Conservation (phyloP, 1,140 invertebrate species). For the Drosophila teissieri region DNA sequence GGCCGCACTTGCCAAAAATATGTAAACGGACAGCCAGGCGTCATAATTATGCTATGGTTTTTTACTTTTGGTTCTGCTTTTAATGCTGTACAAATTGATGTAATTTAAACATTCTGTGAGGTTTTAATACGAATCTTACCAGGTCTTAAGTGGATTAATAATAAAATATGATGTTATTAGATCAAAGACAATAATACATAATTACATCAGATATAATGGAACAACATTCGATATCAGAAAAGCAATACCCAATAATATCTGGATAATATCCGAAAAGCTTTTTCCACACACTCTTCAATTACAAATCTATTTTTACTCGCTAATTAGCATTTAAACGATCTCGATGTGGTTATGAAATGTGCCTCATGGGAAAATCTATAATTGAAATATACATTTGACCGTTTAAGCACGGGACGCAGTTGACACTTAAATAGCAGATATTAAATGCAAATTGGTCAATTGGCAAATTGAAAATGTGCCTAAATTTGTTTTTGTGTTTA, state of each 20-base stretch:
- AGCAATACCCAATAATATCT: not conserved
- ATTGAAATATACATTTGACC: not conserved
- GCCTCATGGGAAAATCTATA: conserved; percentile 6
- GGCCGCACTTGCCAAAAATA: conserved; percentile 54
- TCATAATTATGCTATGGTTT: conserved; percentile 56
- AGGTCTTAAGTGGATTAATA: too few relatives aligned
- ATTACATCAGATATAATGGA: too few relatives aligned
- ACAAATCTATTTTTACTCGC: conserved; percentile 28
- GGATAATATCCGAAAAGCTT: not conserved
- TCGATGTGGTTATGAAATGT: conserved; percentile 17
- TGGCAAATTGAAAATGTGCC: conserved; percentile 18
- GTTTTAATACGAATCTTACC: not conserved
- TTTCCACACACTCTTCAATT: not conserved
- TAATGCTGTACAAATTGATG: conserved; percentile 19
- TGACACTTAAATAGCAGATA: conserved; percentile 11
- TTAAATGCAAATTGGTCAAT: conserved; percentile 20
- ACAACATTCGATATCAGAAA: not conserved
- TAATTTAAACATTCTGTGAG: conserved; percentile 4
- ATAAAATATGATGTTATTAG: not conserved
- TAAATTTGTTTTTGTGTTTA: conserved; percentile 39
- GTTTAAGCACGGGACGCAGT: conserved; percentile 3
- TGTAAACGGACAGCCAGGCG: conserved; percentile 46
- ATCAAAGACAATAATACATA: too few relatives aligned
- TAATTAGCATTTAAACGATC: conserved; percentile 47
- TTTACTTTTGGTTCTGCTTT: conserved; percentile 20